Evolutionary conservation across 2,888 invertebrate species (phyloP), one percentile per base, ranked within the genome.

Genomic region (Drosophila infuscata): DNA sequence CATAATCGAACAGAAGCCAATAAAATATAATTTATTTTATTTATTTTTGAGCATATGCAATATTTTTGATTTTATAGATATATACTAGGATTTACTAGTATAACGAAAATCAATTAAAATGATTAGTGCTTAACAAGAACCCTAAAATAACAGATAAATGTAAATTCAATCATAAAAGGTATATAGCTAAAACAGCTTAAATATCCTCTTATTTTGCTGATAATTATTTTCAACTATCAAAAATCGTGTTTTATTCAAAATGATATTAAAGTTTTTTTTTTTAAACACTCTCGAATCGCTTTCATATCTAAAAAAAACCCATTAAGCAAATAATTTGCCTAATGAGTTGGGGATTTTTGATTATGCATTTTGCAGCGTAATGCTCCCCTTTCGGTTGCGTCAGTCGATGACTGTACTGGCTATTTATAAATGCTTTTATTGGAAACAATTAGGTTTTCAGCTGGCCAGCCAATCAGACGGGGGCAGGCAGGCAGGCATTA

Each of bases 401-500:
- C 9, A 38, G 11, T n/a, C 17, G 33, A 43, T 63, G 48, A 53
- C 29, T 53, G 30, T 30, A 7, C 32, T n/a, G 15, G n/a, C 25
- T 38, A 15, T 51, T 48, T 25, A 58, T 30, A 51, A 64, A 68
- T 54, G 58, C 41, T 70, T 52, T 53, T 36, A 30, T 49, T 56
- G 35, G 30, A 32, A 38, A 49, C 54, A 62, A 33, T 56, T 43
- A 54, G 17, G 36, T 35, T 66, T 60, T 52, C 57, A 67, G 12
- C 30, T 43, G 33, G 52, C 7, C 36, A 53, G 53, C 41, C 48
- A 60, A 46, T 70, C 62, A 29, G 48, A 29, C 12, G n/a, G 43
- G 62, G 48, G 57, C 36, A n/a, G 60, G 48, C 63, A 75, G 48
- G 57, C 36, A n/a, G 60, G 48, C 63, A 75, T 64, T 75, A 57